These are phyloP conservation scores for Dipodomys stephensi DNA, from an alignment of 2,113 vertebrate species.

Conservation along the genomic window DNA sequence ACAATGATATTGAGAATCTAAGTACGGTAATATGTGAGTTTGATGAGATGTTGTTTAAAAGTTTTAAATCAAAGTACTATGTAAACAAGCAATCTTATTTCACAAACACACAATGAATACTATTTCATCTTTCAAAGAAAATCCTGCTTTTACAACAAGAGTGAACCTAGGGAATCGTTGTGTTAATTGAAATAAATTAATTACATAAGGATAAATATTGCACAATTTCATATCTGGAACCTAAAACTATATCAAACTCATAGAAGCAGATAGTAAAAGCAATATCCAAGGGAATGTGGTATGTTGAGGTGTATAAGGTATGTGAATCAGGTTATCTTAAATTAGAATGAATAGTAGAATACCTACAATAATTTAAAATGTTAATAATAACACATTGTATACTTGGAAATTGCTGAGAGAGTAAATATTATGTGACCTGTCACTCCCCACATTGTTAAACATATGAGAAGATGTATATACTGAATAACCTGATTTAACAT, in stretches of 20 bases:
- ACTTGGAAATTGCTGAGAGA: not conserved
- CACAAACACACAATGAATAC: not conserved
- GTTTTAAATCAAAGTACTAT: not conserved
- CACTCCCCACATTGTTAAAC: not conserved
- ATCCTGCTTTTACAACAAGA: not conserved
- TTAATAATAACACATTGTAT: not conserved
- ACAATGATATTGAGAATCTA: not conserved
- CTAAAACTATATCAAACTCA: not conserved
- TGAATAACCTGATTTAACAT: not conserved
- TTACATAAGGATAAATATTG: not conserved
- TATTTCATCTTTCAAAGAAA: not conserved
- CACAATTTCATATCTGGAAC: not conserved
- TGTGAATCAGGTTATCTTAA: not conserved
- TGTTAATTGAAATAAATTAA: not conserved
- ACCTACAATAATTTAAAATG: not conserved
- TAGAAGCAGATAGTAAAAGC: not conserved
- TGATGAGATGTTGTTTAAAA: no score
- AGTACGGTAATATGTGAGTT: not conserved
- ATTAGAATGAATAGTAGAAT: not conserved
- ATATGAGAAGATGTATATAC: not conserved
- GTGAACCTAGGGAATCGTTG: not conserved
- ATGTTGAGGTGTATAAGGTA: fast-evolving
- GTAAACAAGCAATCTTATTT: not conserved
- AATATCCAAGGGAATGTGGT: no score
- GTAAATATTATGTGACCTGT: not conserved